These are phyloP conservation scores for Sandelia bainsii DNA, from an alignment of 2,797 vertebrate species.

Conservation along the genomic window DNA sequence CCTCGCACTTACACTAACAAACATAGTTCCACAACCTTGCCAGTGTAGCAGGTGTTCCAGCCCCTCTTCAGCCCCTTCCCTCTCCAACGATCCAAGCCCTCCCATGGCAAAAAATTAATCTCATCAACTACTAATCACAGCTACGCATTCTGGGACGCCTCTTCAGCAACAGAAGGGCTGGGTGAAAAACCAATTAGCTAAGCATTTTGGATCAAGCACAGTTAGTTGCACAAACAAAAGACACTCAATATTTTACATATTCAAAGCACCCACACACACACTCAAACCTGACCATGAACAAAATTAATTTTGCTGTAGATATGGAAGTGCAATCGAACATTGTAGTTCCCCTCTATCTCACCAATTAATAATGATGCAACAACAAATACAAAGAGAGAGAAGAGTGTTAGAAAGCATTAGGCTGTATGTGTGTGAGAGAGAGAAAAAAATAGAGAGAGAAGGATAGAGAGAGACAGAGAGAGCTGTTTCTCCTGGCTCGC, in stretches of 20 bases:
- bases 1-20: slow-evolving; percentile 41
- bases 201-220: slow-evolving; percentile 79
- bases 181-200: slow-evolving; percentile 82
- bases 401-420: slow-evolving; percentile 25
- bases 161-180: slow-evolving; percentile 74
- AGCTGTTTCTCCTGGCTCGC: slow-evolving; percentile 67
- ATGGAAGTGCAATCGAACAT: slow-evolving; percentile 67
- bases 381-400: slow-evolving; percentile 54
- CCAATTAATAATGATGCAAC: slow-evolving; percentile 31
- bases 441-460: slow-evolving; percentile 34
- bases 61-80: slow-evolving; percentile 40
- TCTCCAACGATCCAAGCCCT: slow-evolving; percentile 50
- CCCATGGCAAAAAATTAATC: slow-evolving; percentile 69
- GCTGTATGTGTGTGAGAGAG: slow-evolving; percentile 17
- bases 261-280: slow-evolving; percentile 42
- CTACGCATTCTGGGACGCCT: slow-evolving; percentile 81
- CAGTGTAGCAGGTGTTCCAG: slow-evolving; percentile 72
- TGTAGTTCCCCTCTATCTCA: slow-evolving; percentile 45
- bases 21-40: slow-evolving; percentile 49
- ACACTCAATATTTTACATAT: slow-evolving; percentile 55
- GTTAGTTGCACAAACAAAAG: slow-evolving; percentile 77
- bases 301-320: slow-evolving; percentile 69
- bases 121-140: slow-evolving; percentile 82
- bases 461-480: slow-evolving; percentile 38
- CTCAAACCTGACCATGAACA: slow-evolving; percentile 50